Evolutionary conservation across 23 tunicate species (phyloP), one percentile per base, ranked within the genome.

Genomic region (Halocynthia roretzi): DNA sequence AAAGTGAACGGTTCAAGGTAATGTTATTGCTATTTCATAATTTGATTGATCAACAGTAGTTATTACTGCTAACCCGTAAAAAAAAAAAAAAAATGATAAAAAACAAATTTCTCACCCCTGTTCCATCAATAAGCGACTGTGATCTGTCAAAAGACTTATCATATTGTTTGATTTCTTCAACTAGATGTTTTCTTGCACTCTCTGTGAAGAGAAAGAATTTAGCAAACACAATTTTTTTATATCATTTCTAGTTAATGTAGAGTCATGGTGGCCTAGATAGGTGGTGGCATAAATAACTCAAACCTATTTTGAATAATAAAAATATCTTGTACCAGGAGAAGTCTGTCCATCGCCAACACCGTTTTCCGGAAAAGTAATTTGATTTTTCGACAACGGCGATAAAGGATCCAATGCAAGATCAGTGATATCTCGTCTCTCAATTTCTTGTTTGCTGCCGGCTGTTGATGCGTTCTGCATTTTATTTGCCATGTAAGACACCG

Each of bases 321-420:
- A 31, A 31, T 31, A 31, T 31, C 1, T 31, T 4, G 44, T 31
- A 31, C 44, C 44, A 31, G 4, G 44, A 1, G 44, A 31, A 31
- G 1, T 31, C 44, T 31, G 44, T 31, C 44, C 44, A 31, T 31
- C 44, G 4, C 44, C 44, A 31, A 31, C 44, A 31, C 44, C 44
- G 44, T 31, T 31, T 31, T 31, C 44, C 44, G 44, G 44, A 4
- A 31, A 31, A 31, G 44, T 31, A 31, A 31, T 31, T 31, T 31
- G 44, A 31, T 31, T 31, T 31, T 31, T 31, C 44, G 80, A 8
- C 7, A 23, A 23, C 6, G 97, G 87, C 20, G 98, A 92, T 6
- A 92, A 78, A 7, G 98, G 92, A 63, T 92, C 98, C n/a, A 67
- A 58, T 6, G 77, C 76, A 20, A 92, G 82, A 74, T 92, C 65